phyloP scores from a whole-genome alignment of 2,113 vertebrate genomes.

The Macaca fascicularis region T2T-MFA8v1.1 NC_088389.1:80137001-80137500 shows the following conservation, averaged over 20 bases:
- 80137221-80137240: neutral
- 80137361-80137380: slow-evolving; percentile 7
- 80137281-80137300: neutral
- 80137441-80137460: slow-evolving; percentile 24
- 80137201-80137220: neutral
- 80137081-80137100: neutral
- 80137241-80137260: neutral
- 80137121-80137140: neutral
- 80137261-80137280: neutral
- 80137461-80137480: slow-evolving; percentile 69
- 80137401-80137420: neutral
- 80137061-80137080: fast-evolving
- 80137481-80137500: slow-evolving; percentile 61
- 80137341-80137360: slow-evolving; percentile 37
- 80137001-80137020: neutral
- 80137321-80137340: neutral
- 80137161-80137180: neutral
- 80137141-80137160: neutral
- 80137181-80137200: neutral
- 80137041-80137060: neutral
- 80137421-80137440: slow-evolving; percentile 28
- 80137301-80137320: neutral
- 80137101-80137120: neutral
- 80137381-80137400: neutral
- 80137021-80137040: neutral